These are phyloP conservation scores for Meiosimyza decipiens DNA, from an alignment of 2,888 invertebrate genomes.

Conservation along the genomic window DNA sequence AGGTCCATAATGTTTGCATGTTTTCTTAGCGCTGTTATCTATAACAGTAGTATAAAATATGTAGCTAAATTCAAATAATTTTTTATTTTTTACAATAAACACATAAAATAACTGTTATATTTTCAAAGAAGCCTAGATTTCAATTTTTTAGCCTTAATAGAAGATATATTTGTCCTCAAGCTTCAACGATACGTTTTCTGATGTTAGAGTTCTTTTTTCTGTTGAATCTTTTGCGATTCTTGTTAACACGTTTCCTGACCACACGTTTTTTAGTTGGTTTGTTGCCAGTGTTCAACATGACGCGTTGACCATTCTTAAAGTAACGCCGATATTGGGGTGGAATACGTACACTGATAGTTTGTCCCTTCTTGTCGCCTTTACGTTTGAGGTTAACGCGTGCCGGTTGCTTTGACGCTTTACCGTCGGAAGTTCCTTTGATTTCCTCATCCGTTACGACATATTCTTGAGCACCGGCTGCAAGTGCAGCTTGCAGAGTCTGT, in stretches of 20 bases:
- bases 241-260: slow-evolving; percentile 49
- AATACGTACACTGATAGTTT: slow-evolving; percentile 56
- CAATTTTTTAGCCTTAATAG: too few species aligned
- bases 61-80: too few species aligned
- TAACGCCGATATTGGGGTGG: slow-evolving; percentile 58
- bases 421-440: slow-evolving; percentile 49
- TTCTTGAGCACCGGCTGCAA: slow-evolving; percentile 53
- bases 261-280: slow-evolving; percentile 52
- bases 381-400: slow-evolving; percentile 52
- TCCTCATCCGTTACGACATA: slow-evolving; percentile 53
- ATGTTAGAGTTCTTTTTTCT: slow-evolving; percentile 47
- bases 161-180: too few species aligned
- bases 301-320: slow-evolving; percentile 60
- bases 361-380: slow-evolving; percentile 52
- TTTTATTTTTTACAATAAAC: too few species aligned
- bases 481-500: slow-evolving; percentile 50
- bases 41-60: too few species aligned
- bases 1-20: too few species aligned
- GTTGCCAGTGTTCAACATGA: slow-evolving; percentile 50
- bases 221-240: slow-evolving; percentile 48
- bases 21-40: too few species aligned
- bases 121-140: too few species aligned
- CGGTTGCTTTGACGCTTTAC: slow-evolving; percentile 49
- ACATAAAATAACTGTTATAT: too few species aligned
- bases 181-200: too few species aligned